Base-by-base conservation (phyloP, 1,140 invertebrate species). In the Halesus radiatus region DNA sequence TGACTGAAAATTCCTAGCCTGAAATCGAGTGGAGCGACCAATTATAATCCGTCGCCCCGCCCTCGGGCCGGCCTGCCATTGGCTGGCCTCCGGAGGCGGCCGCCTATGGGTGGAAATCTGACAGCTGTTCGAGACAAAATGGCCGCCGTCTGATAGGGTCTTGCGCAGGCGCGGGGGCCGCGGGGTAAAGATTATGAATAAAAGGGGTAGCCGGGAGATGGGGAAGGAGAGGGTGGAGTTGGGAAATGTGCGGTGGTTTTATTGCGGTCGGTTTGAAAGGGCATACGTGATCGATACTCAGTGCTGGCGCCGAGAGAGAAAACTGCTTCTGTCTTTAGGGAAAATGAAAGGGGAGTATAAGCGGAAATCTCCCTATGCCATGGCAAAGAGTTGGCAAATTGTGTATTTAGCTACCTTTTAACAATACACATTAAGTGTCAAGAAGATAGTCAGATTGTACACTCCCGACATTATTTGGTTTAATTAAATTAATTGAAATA, bases 111-210 rank as follows among this genome's bases (percentile, higher is more conserved):
- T 32, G 76, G 76, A 56, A 56, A n/a, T 1, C 22, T 23, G 76
- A 70, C 76, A 78, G 62, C 66, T 70, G 76, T 70, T 66, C 23
- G 13, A 13, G 16, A 77, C 76, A 77, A 77, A 77, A 77, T 77
- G 76, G 76, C 60, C 58, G 76, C 76, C 60, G 6, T 22, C 50
- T 54, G 58, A 32, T 37, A 22, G 20, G 76, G 60, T 4, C 6
- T 1, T 53, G 76, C 76, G 20, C 76, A 66, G 16, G 50, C 56
- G 37, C 37, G 8, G 56, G 23, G 45, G 74, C 29, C 18, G 54
- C n/a, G 22, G 56, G 73, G 26, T 76, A 76, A 60, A 76, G 74
- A 76, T 76, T 76, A 76, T 74, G 62, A 66, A 66, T 66, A 26
- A 66, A 66, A 66, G 62, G 56, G 62, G 62, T 66, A 45, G 37